Conservation (phyloP, 2,113 vertebrate genomes). For the Tragelaphus imberbis region DNA sequence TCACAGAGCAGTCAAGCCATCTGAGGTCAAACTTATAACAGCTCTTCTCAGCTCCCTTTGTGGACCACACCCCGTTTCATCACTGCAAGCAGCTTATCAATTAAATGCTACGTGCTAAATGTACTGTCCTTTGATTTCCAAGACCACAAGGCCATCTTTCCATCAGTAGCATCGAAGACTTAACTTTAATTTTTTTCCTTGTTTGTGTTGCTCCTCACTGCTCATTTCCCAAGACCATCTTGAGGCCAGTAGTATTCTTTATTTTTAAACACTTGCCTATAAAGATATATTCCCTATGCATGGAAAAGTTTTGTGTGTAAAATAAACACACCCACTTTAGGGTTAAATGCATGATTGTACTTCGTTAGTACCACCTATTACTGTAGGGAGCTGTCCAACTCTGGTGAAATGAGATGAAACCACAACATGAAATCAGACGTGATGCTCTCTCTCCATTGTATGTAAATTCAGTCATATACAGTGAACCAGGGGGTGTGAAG, state of each 20-base stretch:
- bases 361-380: not conserved
- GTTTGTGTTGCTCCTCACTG: not conserved
- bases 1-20: not conserved
- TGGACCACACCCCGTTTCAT: no score
- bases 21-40: not conserved
- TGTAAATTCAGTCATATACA: not conserved
- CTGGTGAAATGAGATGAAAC: not conserved
- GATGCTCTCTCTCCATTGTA: not conserved
- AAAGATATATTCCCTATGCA: not conserved
- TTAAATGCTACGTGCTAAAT: not conserved
- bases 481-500: not conserved
- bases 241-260: not conserved
- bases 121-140: not conserved
- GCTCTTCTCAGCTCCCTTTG: not conserved
- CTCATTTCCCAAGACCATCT: not conserved
- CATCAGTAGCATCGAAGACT: not conserved
- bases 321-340: not conserved
- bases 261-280: not conserved
- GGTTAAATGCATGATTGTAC: not conserved
- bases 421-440: not conserved
- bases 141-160: not conserved
- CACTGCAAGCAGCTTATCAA: not conserved
- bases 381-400: not conserved
- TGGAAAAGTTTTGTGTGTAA: not conserved
- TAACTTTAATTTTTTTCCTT: not conserved